Evolutionary conservation across 2,113 vertebrate species (phyloP), one percentile per base, ranked within the genome.

Genomic region (Cisticola juncidis): DNA sequence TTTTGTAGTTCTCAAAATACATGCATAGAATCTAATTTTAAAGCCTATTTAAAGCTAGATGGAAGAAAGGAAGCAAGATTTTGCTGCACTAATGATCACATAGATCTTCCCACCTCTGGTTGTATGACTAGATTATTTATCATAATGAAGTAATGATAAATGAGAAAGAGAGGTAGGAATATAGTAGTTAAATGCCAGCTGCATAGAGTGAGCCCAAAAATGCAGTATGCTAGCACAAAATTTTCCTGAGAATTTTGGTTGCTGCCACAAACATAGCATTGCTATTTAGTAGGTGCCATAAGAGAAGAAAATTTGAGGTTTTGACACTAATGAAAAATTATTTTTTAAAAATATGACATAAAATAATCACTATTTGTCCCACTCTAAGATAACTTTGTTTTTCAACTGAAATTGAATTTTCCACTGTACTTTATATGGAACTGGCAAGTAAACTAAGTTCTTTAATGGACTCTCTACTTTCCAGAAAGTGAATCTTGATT

Each of bases 71-170:
- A 86, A 92, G 62, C 65, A 84, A 94, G 70, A 72, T 44, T 58
- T 91, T 78, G 16, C 56, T 66, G 12, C 45, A 33, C 20, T 93
- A 89, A 92, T 80, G 65, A 87, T 60, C 73, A 72, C 45, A 91
- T 69, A 91, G 51, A 79, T 87, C 61, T 91, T 94, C 94, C 66
- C 38, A 87, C 48, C 66, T 89, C 35, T 81, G 53, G 31, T 53
- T 94, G 20, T 72, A 22, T 61, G 69, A 85, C n/a, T 86, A 86
- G 35, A 81, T 81, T 66, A 79, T 94, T 92, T 94, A 69, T 95
- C 48, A 74, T 61, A 71, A 91, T 53, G 70, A 95, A 92, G 19
- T 50, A 76, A 80, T 88, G 66, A 93, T 21, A 85, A 87, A 94
- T 81, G 84, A 92, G 87, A 87, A 92, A 33, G 3, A 84, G 76